Evolutionary conservation across 1,140 invertebrate genomes (phyloP), one percentile per base, ranked within the genome.

Genomic region (Camponotus vicinus): DNA sequence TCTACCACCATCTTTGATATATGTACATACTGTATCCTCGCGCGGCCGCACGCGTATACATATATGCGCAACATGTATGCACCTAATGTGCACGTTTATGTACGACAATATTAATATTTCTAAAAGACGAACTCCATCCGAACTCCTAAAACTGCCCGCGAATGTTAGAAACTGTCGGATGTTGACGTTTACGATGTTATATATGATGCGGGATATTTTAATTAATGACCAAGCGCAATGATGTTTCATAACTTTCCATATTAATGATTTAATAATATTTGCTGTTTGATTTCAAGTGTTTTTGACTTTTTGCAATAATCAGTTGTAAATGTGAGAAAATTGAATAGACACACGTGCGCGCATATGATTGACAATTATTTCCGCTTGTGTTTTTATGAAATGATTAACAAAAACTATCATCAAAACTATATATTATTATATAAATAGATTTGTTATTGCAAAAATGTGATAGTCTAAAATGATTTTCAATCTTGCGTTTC

Each of bases 1-100:
- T 89, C 90, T 86, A 78, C 90, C 86, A 69, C 55, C 61, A 45
- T 79, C 77, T 82, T 88, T 90, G 86, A 90, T 90, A 87, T 90
- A 91, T 91, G 79, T 84, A 85, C 66, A 90, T 83, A 75, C 34
- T 21, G 57, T 66, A 77, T 79, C 40, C 61, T 45, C 21, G 88
- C 69, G 84, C 70, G 70, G 3, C 42, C 83, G 88, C 59, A 76
- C 86, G 86, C 71, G 70, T 45, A 63, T 71, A 42, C 49, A 52
- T 52, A 1, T 82, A 59, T 86, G 66, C 71, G 67, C 87, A 49
- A 45, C 13, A 59, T 61, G 67, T 73, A 87, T 73, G 59, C 69
- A 75, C 78, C 49, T 78, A 66, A 77, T 67, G 67, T 40, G 21
- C 55, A 61, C 37, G 42, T 66, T 69, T 76, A 86, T 18, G 49